These are phyloP conservation scores for Epiblema foenella DNA, from an alignment of 2,888 invertebrate species.

Conservation along the genomic window DNA sequence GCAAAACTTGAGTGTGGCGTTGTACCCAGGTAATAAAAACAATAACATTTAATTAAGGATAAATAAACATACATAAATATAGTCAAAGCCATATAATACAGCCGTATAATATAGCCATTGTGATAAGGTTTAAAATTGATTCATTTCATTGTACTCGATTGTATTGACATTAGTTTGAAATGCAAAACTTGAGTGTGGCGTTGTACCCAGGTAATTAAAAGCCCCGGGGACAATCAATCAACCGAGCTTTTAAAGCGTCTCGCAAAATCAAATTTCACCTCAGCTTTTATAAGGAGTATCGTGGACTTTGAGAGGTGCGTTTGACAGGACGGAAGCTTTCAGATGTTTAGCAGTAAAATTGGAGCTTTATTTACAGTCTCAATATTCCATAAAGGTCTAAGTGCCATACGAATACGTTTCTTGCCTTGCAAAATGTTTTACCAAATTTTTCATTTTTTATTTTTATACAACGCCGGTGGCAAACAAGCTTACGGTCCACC, in stretches of 20 bases:
- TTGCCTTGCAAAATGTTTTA: background rate
- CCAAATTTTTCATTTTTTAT: too few species aligned
- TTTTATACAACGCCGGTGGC: too few species aligned
- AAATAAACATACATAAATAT: too few species aligned
- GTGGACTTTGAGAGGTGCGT: conserved; percentile 24
- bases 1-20: background rate
- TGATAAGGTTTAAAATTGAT: too few species aligned
- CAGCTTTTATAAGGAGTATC: conserved; percentile 29
- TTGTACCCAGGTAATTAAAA: conserved; percentile 39
- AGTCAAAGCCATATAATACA: too few species aligned
- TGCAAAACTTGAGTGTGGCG: background rate
- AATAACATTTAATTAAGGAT: too few species aligned
- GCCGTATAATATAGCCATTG: too few species aligned
- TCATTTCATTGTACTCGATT: background rate
- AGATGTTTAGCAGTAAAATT: background rate
- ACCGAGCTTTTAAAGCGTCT: conserved; percentile 42
- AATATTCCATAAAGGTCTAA: background rate
- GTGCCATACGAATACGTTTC: background rate
- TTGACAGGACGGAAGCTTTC: conserved; percentile 9
- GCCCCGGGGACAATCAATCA: conserved; percentile 38
- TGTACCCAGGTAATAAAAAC: conserved; percentile 31
- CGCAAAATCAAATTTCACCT: conserved; percentile 41
- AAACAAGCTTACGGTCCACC: too few species aligned
- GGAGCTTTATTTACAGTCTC: background rate
- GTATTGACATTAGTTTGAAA: background rate